Base-by-base conservation (phyloP, 2,113 vertebrate genomes). In the Maccullochella peelii region DNA sequence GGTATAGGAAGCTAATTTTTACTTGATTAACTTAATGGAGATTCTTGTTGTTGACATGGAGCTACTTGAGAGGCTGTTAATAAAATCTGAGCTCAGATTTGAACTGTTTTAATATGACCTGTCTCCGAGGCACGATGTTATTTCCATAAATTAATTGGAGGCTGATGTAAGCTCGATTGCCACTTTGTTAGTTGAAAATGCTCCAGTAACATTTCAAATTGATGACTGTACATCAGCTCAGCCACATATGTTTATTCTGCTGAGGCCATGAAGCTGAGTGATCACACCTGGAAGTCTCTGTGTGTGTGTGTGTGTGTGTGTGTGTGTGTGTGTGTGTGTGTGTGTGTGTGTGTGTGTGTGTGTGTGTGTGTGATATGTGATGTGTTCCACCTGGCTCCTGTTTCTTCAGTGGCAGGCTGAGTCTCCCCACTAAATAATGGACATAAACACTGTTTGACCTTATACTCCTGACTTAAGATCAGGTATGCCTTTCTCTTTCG, bases 401-500 rank as follows among this genome's bases (percentile, higher is more conserved):
- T 88, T 86, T 86, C 83, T 84, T 80, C 79, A 65, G 78, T 78
- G 80, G 55, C 86, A 89, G 69, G 69, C 79, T 76, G 80, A 83
- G 85, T 81, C 88, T 82, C 83, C 82, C 27, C 68, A 36, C 76
- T 92, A 92, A 92, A 87, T 91, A 91, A 90, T 92, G 91, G 73
- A 90, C 84, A 90, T 85, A 93, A 94, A 92, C 91, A 91, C 82
- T 33, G 69, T 86, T 90, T 89, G 89, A 90, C 91, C 90, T 92
- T 88, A 72, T 54, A 77, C 83, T 82, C 75, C 61, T 75, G 86
- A 91, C 85, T 86, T 83, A 66, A 82, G 76, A 86, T 86, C 87
- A 90, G 76, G 68, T 77, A 83, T 86, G 78, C 61, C 79, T 87
- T 85, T 86, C 81, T 89, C 79, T 85, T 61, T 79, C 58, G 67